Percentiles rank a stretch among this genome's conserved stretches.
These are phyloP conservation scores for Danio aesculapii DNA, from an alignment of 2,797 vertebrate genomes.

Conservation along the genomic window DNA sequence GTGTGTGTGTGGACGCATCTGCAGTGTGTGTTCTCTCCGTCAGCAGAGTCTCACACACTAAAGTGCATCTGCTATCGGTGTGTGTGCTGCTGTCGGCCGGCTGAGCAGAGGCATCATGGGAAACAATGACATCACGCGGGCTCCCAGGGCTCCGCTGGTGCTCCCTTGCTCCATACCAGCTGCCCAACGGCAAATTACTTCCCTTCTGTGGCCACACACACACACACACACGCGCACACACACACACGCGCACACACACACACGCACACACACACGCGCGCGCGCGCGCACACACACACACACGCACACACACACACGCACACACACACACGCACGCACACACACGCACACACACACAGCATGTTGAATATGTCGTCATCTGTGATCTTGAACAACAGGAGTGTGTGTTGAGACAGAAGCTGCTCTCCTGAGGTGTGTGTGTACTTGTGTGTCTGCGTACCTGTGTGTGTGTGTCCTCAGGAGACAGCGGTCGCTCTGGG, in stretches of 20 bases:
- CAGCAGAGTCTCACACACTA: slow-evolving; percentile 71
- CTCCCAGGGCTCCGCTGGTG: slow-evolving; percentile 74
- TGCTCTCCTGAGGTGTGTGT: neutral
- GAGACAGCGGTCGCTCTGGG: slow-evolving; percentile 72
- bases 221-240: slow-evolving; percentile 29
- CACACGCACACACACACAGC: slow-evolving; percentile 18
- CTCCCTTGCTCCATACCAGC: slow-evolving; percentile 81
- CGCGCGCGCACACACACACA: neutral
- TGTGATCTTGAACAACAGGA: no score
- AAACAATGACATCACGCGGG: slow-evolving; percentile 56
- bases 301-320: slow-evolving; percentile 24
- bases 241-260: neutral
- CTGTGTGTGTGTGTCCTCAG: slow-evolving; percentile 11
- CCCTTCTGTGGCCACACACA: slow-evolving; percentile 42
- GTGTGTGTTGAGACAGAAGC: neutral
- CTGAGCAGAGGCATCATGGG: slow-evolving; percentile 63
- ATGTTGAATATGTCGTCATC: no score
- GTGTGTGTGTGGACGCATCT: slow-evolving; percentile 80
- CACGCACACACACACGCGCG: slow-evolving; percentile 27
- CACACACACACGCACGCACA: neutral
- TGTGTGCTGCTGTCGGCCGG: neutral
- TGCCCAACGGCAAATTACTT: slow-evolving; percentile 90
- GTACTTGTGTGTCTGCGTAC: slow-evolving; percentile 5
- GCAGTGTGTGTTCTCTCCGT: slow-evolving; percentile 72
- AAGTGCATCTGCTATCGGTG: slow-evolving; percentile 67